Evolutionary conservation across 2,888 invertebrate species (phyloP).

Genomic region (Metacarcinus magister): DNA sequence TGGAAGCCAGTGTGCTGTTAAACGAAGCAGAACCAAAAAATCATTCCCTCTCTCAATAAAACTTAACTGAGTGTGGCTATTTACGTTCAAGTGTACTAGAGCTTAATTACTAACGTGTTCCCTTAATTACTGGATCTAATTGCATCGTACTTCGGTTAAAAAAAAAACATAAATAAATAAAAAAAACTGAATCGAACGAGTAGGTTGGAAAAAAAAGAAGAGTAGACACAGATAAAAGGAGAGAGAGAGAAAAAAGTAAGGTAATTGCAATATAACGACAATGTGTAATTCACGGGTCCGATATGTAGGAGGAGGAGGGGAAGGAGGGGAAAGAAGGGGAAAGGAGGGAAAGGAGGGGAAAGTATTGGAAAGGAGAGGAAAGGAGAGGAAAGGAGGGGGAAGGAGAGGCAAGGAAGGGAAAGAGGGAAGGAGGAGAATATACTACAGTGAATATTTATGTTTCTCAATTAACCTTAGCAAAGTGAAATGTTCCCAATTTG

Average conservation of each 20-base stretch:
- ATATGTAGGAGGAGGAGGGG: background rate
- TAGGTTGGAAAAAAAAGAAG: background rate
- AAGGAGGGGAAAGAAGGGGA: too few species aligned
- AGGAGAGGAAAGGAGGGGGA: background rate
- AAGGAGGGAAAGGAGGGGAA: background rate
- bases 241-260: background rate
- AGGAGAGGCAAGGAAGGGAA: background rate
- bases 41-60: background rate
- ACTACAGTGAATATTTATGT: background rate
- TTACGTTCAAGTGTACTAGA: background rate
- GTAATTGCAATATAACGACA: too few species aligned
- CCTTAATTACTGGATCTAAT: constrained; percentile 5
- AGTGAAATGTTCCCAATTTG: background rate
- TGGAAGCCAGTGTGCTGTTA: too few species aligned
- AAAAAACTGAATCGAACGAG: background rate
- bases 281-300: background rate
- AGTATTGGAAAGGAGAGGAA: background rate
- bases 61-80: background rate
- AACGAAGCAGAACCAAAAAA: too few species aligned
- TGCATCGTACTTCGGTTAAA: background rate
- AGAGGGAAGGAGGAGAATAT: background rate
- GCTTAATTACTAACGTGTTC: background rate
- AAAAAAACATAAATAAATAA: background rate
- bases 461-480: background rate
- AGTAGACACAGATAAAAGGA: background rate